Evolutionary conservation across 2,113 vertebrate species (phyloP).

Genomic region (Vimba vimba): DNA sequence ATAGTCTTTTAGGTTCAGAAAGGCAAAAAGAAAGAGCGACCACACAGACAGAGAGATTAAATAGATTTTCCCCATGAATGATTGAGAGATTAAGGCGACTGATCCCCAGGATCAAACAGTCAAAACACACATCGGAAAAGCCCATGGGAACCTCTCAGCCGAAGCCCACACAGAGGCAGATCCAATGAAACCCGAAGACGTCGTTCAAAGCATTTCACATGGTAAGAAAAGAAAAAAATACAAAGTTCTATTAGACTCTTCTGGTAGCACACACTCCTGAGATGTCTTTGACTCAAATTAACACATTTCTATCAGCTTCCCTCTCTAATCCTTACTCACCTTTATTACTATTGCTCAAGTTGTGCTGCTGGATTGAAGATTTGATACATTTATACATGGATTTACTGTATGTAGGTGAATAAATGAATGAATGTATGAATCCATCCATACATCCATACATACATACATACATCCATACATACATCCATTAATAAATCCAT

Average conservation of each 20-base stretch:
- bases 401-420: no score
- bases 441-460: no score
- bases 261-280: not conserved
- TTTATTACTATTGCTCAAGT: not conserved
- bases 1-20: not conserved
- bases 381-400: no score
- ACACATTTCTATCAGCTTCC: slow-evolving; percentile 6
- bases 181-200: not conserved
- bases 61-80: slow-evolving; percentile 24
- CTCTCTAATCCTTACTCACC: not conserved
- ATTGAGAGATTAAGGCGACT: slow-evolving; percentile 43
- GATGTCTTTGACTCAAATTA: not conserved
- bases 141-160: not conserved
- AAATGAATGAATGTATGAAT: no score
- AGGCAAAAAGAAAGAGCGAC: not conserved
- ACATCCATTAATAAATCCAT: no score
- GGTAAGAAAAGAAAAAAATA: not conserved
- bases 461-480: no score
- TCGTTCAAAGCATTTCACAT: not conserved
- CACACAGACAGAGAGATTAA: slow-evolving; percentile 5
- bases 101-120: slow-evolving; percentile 43
- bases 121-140: slow-evolving; percentile 23
- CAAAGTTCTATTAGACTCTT: not conserved
- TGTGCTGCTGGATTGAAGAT: no score
- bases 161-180: not conserved